Conservation (phyloP, 2,113 vertebrate genomes). For the Scomber japonicus region DNA sequence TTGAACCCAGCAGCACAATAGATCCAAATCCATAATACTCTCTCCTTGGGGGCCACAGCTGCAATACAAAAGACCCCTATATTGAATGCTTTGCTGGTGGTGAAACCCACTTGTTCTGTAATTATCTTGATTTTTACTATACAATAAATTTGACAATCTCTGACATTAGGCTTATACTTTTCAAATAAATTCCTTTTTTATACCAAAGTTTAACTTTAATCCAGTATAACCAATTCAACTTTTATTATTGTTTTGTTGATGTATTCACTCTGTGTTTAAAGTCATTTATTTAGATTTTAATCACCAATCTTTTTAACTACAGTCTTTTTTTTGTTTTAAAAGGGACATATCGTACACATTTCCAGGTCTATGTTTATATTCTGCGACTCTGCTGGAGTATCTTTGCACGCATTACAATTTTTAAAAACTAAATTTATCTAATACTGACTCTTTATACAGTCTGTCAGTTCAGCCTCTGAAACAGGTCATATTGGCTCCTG, state of each 20-base stretch:
- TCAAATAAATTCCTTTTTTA: not conserved
- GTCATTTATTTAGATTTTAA: no score
- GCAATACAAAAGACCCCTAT: conserved; percentile 18
- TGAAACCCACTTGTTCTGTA: conserved; percentile 31
- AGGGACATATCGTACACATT: no score
- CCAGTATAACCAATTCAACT: no score
- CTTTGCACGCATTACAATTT: not conserved
- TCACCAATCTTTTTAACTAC: not conserved
- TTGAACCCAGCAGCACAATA: conserved; percentile 39
- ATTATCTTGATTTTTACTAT: conserved; percentile 33
- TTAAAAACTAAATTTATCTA: no score
- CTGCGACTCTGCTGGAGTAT: not conserved
- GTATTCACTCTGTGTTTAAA: no score
- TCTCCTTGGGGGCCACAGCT: conserved; percentile 3
- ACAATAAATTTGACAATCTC: not conserved
- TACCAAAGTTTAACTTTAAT: not conserved
- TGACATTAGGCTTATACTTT: not conserved
- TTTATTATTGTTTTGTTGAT: no score
- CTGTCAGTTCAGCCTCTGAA: no score
- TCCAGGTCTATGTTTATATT: no score
- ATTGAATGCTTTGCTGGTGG: conserved; percentile 39
- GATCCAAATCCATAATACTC: conserved; percentile 29
- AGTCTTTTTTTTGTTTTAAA: no score
- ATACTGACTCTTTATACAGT: no score
- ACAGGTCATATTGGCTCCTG: no score